A percentile compares a stretch with the other conserved stretches of the same genome.
Conservation (phyloP, 1,140 invertebrate genomes). For the Ceratosolen fusciceps region DNA sequence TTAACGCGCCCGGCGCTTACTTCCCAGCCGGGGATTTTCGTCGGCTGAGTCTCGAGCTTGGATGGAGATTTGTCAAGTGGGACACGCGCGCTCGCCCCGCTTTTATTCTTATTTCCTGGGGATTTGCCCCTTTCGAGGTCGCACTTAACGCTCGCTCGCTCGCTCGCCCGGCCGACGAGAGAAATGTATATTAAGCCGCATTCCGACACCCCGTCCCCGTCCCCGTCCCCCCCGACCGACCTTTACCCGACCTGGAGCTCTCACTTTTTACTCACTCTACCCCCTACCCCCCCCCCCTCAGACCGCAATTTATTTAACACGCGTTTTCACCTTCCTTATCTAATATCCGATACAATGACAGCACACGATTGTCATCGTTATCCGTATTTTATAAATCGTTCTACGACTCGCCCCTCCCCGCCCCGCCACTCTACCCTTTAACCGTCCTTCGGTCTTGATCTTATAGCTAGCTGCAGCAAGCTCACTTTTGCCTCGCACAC, state of each 20-base stretch:
- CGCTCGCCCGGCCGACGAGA: neutral
- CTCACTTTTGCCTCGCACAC: too few species aligned
- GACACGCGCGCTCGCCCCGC: neutral
- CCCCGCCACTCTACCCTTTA: too few species aligned
- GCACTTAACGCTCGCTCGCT: neutral
- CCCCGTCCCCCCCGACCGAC: too few species aligned
- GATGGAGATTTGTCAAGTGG: slow-evolving; percentile 8
- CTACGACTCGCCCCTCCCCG: too few species aligned
- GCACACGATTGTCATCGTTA: too few species aligned
- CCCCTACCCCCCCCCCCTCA: too few species aligned
- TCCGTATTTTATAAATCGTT: too few species aligned
- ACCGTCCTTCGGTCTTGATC: too few species aligned
- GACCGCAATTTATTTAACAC: too few species aligned
- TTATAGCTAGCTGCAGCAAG: too few species aligned
- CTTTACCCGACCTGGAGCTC: neutral
- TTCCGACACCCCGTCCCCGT: neutral
- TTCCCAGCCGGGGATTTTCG: neutral
- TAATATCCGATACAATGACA: too few species aligned
- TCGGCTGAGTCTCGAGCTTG: neutral
- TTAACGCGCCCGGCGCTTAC: slow-evolving; percentile 6
- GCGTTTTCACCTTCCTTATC: too few species aligned
- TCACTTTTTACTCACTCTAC: neutral
- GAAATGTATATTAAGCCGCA: neutral
- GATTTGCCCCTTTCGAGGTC: slow-evolving; percentile 10
- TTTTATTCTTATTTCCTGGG: slow-evolving; percentile 11